These are phyloP conservation scores for Rhinichthys osculus DNA, from an alignment of 2,797 vertebrate genomes.

Conservation along the genomic window DNA sequence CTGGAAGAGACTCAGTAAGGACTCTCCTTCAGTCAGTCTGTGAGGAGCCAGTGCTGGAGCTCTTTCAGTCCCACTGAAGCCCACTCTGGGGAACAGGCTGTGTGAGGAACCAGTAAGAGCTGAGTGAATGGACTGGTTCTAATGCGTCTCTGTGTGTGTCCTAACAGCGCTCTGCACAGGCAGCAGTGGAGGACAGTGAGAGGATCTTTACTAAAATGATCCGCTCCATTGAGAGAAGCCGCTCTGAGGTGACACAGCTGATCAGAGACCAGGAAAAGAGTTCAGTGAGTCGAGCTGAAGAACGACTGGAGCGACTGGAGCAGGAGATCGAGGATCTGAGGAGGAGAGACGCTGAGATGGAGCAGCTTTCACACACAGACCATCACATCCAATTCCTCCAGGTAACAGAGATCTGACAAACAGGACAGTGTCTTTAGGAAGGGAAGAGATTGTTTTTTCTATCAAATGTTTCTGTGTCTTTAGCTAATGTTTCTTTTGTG, in stretches of 20 bases:
- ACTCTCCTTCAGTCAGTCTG: not conserved
- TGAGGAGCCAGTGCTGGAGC: conserved; percentile 3
- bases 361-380: not conserved
- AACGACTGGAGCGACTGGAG: not conserved
- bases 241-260: conserved; percentile 12
- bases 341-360: not conserved
- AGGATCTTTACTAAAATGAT: not conserved
- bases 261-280: conserved; percentile 11
- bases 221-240: not conserved
- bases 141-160: not conserved
- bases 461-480: not conserved
- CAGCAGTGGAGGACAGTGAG: conserved; percentile 16
- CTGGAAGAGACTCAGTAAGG: not conserved
- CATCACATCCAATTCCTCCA: not conserved
- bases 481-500: not conserved
- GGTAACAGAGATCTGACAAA: not conserved
- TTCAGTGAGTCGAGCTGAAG: not conserved
- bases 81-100: not conserved
- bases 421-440: not conserved
- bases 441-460: not conserved
- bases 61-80: not conserved
- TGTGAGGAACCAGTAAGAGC: not conserved
- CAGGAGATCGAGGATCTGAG: conserved; percentile 16
- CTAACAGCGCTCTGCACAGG: conserved; percentile 18
- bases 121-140: not conserved